These are phyloP conservation scores for Ispidina lecontei DNA, from an alignment of 2,797 vertebrate genomes.

Conservation along the genomic window DNA sequence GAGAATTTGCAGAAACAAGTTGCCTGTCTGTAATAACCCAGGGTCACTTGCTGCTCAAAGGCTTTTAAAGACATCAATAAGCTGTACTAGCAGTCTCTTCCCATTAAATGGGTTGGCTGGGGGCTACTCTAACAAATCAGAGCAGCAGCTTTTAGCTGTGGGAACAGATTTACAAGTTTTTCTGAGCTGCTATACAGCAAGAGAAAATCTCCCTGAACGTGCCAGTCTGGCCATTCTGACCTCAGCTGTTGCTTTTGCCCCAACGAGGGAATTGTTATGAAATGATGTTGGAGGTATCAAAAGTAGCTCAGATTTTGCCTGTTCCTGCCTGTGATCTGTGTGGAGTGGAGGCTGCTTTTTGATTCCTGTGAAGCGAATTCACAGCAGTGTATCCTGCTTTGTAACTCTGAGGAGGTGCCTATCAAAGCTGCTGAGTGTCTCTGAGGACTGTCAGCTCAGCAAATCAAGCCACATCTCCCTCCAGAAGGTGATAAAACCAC, in stretches of 20 bases:
- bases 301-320: not conserved
- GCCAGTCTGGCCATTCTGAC: accelerated
- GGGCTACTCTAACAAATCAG: not conserved
- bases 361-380: not conserved
- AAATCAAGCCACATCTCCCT: not conserved
- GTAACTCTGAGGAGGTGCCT: not conserved
- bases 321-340: not conserved
- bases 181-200: not conserved
- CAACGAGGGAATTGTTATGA: not conserved
- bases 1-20: not conserved
- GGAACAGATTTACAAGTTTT: not conserved
- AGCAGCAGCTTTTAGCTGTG: not conserved
- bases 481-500: not conserved
- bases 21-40: not conserved
- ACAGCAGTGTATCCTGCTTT: not conserved
- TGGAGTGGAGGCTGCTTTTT: not conserved
- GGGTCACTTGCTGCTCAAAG: not conserved
- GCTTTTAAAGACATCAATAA: not conserved
- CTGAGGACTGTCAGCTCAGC: not conserved
- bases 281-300: not conserved
- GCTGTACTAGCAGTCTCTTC: not conserved
- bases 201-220: not conserved
- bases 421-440: not conserved
- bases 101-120: not conserved
- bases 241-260: not conserved